Evolutionary conservation across 2,797 vertebrate species (phyloP).

Genomic region (Leucoraja ocellata): DNA sequence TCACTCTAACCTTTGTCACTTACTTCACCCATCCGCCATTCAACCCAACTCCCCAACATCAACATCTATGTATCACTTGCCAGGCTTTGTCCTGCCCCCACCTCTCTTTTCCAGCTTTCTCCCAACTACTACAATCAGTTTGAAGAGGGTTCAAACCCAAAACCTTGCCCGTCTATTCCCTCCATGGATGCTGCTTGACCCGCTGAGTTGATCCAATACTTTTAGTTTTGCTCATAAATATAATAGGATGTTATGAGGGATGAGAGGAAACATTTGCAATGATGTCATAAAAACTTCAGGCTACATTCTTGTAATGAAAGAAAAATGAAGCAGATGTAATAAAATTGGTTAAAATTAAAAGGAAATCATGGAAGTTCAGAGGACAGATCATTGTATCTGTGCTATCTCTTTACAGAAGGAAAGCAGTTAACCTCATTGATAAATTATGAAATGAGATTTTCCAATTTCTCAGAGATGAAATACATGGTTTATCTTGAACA

Average conservation of each 20-base stretch:
- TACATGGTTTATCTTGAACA: background rate
- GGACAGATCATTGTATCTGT: background rate
- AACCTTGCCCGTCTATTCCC: too few relatives aligned
- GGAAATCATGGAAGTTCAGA: background rate
- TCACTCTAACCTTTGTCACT: too few relatives aligned
- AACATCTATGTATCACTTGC: too few relatives aligned
- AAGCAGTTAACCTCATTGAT: background rate
- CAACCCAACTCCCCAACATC: too few relatives aligned
- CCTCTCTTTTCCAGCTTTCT: too few relatives aligned
- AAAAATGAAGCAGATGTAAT: background rate
- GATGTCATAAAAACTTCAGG: background rate
- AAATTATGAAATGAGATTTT: background rate
- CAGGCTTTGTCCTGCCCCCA: too few relatives aligned
- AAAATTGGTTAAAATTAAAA: background rate
- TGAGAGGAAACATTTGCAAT: background rate
- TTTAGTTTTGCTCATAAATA: background rate
- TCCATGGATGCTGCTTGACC: too few relatives aligned
- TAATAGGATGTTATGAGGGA: background rate
- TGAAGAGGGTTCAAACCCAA: too few relatives aligned
- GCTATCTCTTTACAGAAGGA: background rate
- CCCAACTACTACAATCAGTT: too few relatives aligned
- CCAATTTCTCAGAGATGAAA: background rate
- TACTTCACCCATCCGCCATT: too few relatives aligned
- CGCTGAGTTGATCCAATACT: too few relatives aligned
- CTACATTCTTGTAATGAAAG: background rate